These are phyloP conservation scores for Bicyclus anynana DNA, from an alignment of 1,140 invertebrate genomes.

Conservation along the genomic window DNA sequence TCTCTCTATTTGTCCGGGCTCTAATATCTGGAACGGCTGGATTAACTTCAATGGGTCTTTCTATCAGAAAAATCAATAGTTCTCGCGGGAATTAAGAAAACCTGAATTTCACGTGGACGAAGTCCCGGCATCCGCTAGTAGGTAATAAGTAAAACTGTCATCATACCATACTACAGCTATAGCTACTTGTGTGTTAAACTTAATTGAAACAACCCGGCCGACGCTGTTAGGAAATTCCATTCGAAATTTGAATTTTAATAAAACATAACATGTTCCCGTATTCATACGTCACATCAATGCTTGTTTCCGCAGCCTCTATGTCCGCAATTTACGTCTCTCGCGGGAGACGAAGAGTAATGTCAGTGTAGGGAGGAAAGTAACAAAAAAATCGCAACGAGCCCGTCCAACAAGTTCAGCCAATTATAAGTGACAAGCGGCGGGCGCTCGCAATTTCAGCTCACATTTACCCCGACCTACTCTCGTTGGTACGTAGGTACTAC, in stretches of 20 bases:
- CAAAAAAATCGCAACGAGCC: slow-evolving; percentile 63
- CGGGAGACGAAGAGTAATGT: slow-evolving; percentile 75
- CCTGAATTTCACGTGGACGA: too few relatives aligned
- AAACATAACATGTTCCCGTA: slow-evolving; percentile 62
- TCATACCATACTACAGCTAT: too few relatives aligned
- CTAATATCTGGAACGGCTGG: too few relatives aligned
- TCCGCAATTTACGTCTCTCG: slow-evolving; percentile 70
- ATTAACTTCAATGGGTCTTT: too few relatives aligned
- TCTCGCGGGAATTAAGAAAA: too few relatives aligned
- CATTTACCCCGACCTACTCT: too few relatives aligned
- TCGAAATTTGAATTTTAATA: slow-evolving; percentile 69
- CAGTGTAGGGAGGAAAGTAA: slow-evolving; percentile 57
- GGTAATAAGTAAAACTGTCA: too few relatives aligned
- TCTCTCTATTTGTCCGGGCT: too few relatives aligned
- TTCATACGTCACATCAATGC: slow-evolving; percentile 70
- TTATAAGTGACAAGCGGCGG: slow-evolving; percentile 71
- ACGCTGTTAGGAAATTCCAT: slow-evolving; percentile 45
- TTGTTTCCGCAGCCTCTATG: slow-evolving; percentile 62
- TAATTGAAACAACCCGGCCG: slow-evolving; percentile 34
- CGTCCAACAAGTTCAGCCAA: slow-evolving; percentile 76
- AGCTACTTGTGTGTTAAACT: slow-evolving; percentile 2
- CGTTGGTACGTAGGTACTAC: too few relatives aligned
- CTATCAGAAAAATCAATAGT: too few relatives aligned
- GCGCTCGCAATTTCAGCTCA: slow-evolving; percentile 31
- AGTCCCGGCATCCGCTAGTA: too few relatives aligned